phyloP scores from a whole-genome alignment of 2,888 invertebrate genomes.

The Yponomeuta plumbellus region DNA sequence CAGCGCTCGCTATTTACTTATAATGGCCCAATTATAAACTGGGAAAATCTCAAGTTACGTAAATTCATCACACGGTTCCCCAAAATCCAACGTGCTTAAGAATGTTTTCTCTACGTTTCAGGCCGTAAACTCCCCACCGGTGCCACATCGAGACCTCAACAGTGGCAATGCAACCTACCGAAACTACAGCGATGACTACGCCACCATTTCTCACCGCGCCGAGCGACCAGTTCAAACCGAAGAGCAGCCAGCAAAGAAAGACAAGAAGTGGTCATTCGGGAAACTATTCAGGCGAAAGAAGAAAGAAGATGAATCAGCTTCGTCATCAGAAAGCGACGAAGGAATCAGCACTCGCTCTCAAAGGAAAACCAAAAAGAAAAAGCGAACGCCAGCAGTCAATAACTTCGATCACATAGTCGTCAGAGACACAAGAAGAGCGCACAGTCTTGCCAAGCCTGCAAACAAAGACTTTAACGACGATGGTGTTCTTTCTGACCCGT shows the following conservation, averaged over 20 bases:
- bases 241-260: constrained; percentile 69
- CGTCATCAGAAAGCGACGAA: constrained; percentile 72
- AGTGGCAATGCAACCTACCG: constrained; percentile 44
- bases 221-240: constrained; percentile 55
- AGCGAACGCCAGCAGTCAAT: constrained; percentile 68
- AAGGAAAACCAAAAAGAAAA: constrained; percentile 71
- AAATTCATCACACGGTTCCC: background rate
- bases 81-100: background rate
- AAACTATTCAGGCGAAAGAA: constrained; percentile 86
- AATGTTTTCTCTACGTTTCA: constrained; percentile 45
- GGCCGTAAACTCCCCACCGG: constrained; percentile 72
- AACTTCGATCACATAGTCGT: constrained; percentile 82
- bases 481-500: constrained; percentile 78
- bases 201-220: constrained; percentile 50
- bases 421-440: constrained; percentile 69
- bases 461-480: constrained; percentile 60
- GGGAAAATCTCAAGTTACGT: background rate
- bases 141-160: constrained; percentile 61
- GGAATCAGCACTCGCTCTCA: constrained; percentile 60
- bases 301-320: constrained; percentile 78
- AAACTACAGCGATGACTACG: constrained; percentile 62
- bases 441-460: constrained; percentile 62
- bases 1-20: too few species aligned
- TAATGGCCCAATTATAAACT: too few species aligned
- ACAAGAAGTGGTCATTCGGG: constrained; percentile 89